phyloP scores from a whole-genome alignment of 2,113 vertebrate genomes.

The Stegastes partitus region DNA sequence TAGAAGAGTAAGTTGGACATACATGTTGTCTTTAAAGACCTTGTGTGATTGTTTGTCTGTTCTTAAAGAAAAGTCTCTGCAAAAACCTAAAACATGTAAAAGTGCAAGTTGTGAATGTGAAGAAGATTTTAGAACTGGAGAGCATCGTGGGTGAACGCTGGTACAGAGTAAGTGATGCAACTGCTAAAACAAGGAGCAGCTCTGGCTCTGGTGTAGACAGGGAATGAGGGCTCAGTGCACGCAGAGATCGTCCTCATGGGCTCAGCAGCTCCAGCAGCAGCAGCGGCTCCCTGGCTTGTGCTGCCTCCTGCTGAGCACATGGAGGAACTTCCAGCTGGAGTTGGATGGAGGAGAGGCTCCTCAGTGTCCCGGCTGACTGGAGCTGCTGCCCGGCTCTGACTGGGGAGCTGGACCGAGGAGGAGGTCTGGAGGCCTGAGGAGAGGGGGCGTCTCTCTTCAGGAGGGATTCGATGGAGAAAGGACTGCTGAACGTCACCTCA shows the following conservation, averaged over 20 bases:
- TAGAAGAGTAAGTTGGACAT: too few species aligned
- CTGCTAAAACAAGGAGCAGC: slow-evolving; percentile 36
- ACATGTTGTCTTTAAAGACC: too few species aligned
- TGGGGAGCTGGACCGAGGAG: slow-evolving; percentile 34
- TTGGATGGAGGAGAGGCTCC: slow-evolving; percentile 16
- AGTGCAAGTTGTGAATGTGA: slow-evolving; percentile 21
- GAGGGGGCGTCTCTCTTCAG: slow-evolving; percentile 62
- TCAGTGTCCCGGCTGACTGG: slow-evolving; percentile 25
- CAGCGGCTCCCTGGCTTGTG: slow-evolving; percentile 30
- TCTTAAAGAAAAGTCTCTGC: not conserved
- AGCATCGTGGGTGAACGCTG: slow-evolving; percentile 31
- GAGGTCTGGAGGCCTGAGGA: slow-evolving; percentile 4
- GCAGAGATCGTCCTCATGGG: not conserved
- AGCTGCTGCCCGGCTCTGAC: slow-evolving; percentile 39
- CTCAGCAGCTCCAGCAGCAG: not conserved
- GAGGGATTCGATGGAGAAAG: slow-evolving; percentile 82
- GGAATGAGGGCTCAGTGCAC: slow-evolving; percentile 16
- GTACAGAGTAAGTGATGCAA: slow-evolving; percentile 40
- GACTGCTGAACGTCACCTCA: slow-evolving; percentile 71
- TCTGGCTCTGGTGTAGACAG: slow-evolving; percentile 6
- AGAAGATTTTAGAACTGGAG: not conserved
- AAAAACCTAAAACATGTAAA: slow-evolving; percentile 31
- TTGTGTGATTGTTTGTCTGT: too few species aligned
- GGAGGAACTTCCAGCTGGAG: slow-evolving; percentile 15
- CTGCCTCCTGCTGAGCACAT: slow-evolving; percentile 56